Evolutionary conservation across 1,140 invertebrate genomes (phyloP).

Genomic region (Chlorops oryzae): DNA sequence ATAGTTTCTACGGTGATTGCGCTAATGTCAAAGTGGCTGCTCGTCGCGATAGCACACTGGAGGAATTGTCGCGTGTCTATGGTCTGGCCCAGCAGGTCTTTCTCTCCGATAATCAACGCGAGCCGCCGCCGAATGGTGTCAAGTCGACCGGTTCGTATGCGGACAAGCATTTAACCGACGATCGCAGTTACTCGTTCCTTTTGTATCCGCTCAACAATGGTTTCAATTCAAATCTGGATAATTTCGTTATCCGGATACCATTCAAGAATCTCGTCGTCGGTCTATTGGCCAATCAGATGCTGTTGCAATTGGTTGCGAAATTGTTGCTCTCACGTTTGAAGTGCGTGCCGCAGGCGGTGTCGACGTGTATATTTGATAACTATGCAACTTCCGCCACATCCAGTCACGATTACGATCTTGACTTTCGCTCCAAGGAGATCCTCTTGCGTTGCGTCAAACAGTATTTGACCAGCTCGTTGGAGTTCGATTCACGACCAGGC

Average conservation of each 20-base stretch:
- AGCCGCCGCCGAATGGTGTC: constrained; percentile 25
- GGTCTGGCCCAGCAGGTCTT: constrained; percentile 81
- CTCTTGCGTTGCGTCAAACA: constrained; percentile 73
- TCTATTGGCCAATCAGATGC: constrained; percentile 82
- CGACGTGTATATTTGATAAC: constrained; percentile 47
- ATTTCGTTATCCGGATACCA: constrained; percentile 75
- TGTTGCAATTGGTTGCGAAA: constrained; percentile 83
- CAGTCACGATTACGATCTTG: constrained; percentile 53
- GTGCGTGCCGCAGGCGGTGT: constrained; percentile 41
- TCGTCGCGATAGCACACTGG: constrained; percentile 71
- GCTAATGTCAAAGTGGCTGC: constrained; percentile 91
- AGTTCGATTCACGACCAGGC: constrained; percentile 83
- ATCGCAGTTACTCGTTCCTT: constrained; percentile 83
- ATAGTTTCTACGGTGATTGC: constrained; percentile 88
- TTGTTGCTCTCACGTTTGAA: constrained; percentile 67
- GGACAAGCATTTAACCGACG: constrained; percentile 54
- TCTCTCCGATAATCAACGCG: constrained; percentile 52
- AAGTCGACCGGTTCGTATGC: constrained; percentile 15
- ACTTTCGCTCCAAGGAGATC: constrained; percentile 46
- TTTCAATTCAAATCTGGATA: constrained; percentile 67
- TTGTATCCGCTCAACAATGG: constrained; percentile 74
- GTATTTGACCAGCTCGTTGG: constrained; percentile 71
- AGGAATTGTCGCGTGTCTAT: constrained; percentile 73
- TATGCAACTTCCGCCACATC: constrained; percentile 50
- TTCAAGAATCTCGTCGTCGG: constrained; percentile 81